phyloP scores from a whole-genome alignment of 1,140 invertebrate species.

The Arion vulgaris region DNA sequence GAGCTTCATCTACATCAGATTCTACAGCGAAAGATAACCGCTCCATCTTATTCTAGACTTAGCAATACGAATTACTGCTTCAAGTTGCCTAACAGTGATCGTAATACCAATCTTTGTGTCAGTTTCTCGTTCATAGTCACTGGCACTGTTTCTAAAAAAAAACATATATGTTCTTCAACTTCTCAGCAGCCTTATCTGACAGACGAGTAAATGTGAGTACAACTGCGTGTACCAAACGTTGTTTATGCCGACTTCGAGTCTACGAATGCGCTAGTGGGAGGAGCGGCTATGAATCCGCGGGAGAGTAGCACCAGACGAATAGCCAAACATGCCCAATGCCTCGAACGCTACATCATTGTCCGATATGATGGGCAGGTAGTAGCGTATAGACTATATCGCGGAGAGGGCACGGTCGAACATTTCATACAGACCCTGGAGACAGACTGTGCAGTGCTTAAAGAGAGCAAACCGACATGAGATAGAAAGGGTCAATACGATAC shows the following conservation, averaged over 20 bases:
- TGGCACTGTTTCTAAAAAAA: conserved; percentile 91
- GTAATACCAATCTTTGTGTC: conserved; percentile 89
- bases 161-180: conserved; percentile 95
- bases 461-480: no score
- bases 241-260: conserved; percentile 42
- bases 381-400: conserved; percentile 4
- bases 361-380: not conserved
- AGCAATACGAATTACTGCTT: conserved; percentile 96
- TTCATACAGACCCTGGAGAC: conserved; percentile 4
- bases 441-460: conserved; percentile 18
- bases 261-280: conserved; percentile 37
- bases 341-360: conserved; percentile 37
- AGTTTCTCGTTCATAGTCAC: conserved; percentile 84
- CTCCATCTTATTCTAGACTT: conserved; percentile 99
- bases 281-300: not conserved
- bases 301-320: conserved; percentile 8
- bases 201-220: no score
- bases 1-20: conserved; percentile 93
- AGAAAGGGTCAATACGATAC: no score
- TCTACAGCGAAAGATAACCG: conserved; percentile 93
- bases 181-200: conserved; percentile 88
- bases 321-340: conserved; percentile 30
- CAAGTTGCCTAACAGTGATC: conserved; percentile 96
- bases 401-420: conserved; percentile 18
- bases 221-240: conserved; percentile 38